A percentile compares a stretch with the other conserved stretches of the same genome.
Evolutionary conservation across 2,888 invertebrate species (phyloP).

Genomic region (Zhuqinia jingwanae): DNA sequence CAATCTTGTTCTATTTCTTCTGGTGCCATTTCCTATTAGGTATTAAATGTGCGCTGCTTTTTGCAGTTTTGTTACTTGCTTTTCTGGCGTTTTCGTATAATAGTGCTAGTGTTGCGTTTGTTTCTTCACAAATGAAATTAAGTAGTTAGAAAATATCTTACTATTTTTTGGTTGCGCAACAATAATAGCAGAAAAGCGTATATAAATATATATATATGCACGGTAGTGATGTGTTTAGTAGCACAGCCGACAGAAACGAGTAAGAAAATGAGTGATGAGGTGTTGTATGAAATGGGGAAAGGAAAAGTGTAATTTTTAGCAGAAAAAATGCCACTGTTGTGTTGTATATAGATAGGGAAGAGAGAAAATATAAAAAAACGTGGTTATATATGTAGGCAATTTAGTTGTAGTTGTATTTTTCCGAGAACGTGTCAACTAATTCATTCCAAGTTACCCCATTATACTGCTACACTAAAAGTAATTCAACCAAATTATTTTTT

Average conservation of each 20-base stretch:
- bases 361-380: too few species aligned
- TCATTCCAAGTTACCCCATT: too few species aligned
- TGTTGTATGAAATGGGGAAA: conserved; percentile 51
- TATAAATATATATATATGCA: too few species aligned
- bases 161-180: neutral
- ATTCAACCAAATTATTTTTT: neutral
- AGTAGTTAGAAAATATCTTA: neutral
- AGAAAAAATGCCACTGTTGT: too few species aligned
- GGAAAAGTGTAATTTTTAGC: conserved; percentile 14
- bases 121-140: neutral
- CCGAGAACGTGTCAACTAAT: too few species aligned
- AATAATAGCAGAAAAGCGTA: too few species aligned
- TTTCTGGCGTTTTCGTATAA: neutral
- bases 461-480: neutral
- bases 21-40: conserved; percentile 31
- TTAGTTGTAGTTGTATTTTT: too few species aligned
- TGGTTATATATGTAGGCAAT: too few species aligned
- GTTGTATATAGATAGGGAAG: too few species aligned
- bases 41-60: conserved; percentile 28
- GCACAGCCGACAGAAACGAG: neutral
- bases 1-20: conserved; percentile 35
- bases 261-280: conserved; percentile 64
- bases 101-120: neutral
- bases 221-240: neutral
- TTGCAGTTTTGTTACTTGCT: neutral